Base-by-base conservation (phyloP, 2,113 vertebrate species). In the Phaethon lepturus region DNA sequence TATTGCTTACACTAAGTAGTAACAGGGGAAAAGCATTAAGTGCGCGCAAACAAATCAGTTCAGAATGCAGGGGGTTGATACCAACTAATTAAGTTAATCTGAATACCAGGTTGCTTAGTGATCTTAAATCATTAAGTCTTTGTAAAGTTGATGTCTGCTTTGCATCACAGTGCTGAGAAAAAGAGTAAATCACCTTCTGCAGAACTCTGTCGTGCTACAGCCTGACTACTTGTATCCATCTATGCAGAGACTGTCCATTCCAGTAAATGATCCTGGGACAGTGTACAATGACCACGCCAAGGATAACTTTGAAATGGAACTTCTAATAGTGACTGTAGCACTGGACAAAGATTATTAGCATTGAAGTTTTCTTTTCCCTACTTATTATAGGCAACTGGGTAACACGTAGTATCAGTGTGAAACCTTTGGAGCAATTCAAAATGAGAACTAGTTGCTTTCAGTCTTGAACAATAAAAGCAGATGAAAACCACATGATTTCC, bases 401-500 rank as follows among this genome's bases (percentile, higher is more conserved):
- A 79, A 52, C 26, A 49, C 3, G 26, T 0, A 0, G 8, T 25
- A 66, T 11, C 56, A 38, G 8, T 11, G 23, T 19, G 26, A 90
- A 80, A 74, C 11, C 19, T 42, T 6, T 3, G 1, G 31, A 76
- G 31, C 5, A 84, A 77, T 50, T 88, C 5, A 71, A 63, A 82
- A 50, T 28, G 14, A 47, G 7, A 88, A 59, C 3, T 59, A 59
- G 20, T 20, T 77, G 25, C 23, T 73, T 73, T 60, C 13, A 47
- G 44, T 63, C 60, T 60, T 40, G 52, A 63, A 62, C 52, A 59
- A 56, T 1, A 47, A 7, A 40, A 74, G 33, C 44, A 29, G 35
- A 45, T 49, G 17, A 52, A 92, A 93, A 52, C 29, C 16, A 75
- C 16, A 71, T 13, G 25, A 47, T 40, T 67, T 42, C 31, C 50